Conservation (phyloP, 2,113 vertebrate species). For the Orientallactaga bullata region DNA sequence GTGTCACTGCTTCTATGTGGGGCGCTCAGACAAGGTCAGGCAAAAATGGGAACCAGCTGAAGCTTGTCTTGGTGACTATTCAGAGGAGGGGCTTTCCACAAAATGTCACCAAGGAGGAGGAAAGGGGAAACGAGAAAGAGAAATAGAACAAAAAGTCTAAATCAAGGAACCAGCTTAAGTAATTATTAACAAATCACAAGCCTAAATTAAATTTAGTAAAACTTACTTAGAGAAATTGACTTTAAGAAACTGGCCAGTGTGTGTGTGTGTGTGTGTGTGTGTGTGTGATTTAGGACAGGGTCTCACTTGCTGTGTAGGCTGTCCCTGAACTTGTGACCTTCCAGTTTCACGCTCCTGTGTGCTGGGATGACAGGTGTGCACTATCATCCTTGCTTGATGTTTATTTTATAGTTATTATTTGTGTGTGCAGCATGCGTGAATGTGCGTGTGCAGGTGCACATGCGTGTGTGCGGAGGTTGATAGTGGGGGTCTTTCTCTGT, state of each 20-base stretch:
- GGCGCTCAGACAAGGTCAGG: background rate
- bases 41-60: background rate
- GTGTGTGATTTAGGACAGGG: background rate
- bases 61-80: background rate
- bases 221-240: slow-evolving; percentile 15
- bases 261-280: too few relatives aligned
- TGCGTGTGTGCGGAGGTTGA: too few relatives aligned
- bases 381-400: too few relatives aligned
- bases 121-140: slow-evolving; percentile 60
- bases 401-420: too few relatives aligned
- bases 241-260: slow-evolving; percentile 16
- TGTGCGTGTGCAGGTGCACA: too few relatives aligned
- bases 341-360: background rate
- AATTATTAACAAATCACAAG: background rate
- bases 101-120: background rate
- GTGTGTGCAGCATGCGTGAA: too few relatives aligned
- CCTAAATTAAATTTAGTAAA: background rate
- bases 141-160: slow-evolving; percentile 10
- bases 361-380: too few relatives aligned
- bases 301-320: too few relatives aligned
- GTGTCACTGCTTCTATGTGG: background rate
- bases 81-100: slow-evolving; percentile 34
- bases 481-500: too few relatives aligned
- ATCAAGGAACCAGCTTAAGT: background rate
- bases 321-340: background rate